Evolutionary conservation across 2,888 invertebrate genomes (phyloP).

Genomic region (Prosopocoilus inquinatus): DNA sequence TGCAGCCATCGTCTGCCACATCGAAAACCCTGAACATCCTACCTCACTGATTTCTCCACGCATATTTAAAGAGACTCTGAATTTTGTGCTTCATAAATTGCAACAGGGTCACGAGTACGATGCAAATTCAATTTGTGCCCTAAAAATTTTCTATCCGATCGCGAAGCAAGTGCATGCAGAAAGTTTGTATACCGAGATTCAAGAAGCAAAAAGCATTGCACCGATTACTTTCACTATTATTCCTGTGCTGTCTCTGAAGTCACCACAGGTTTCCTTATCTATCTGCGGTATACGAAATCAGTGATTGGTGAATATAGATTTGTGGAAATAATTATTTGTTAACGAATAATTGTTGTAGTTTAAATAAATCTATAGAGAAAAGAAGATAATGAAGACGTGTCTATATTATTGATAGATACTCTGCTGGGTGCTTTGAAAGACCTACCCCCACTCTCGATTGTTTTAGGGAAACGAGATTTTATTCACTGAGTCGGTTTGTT

Average conservation of each 20-base stretch:
- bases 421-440: too few relatives aligned
- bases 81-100: slow-evolving; percentile 54
- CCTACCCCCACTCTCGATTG: too few relatives aligned
- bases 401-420: too few relatives aligned
- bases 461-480: too few relatives aligned
- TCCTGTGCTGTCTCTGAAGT: slow-evolving; percentile 78
- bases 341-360: background rate
- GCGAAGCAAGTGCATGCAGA: slow-evolving; percentile 54
- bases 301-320: slow-evolving; percentile 37
- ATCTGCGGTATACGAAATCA: slow-evolving; percentile 79
- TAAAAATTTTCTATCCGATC: slow-evolving; percentile 77
- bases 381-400: too few relatives aligned
- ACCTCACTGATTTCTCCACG: slow-evolving; percentile 50
- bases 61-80: slow-evolving; percentile 57
- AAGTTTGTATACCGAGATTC: slow-evolving; percentile 48
- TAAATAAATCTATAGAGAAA: background rate
- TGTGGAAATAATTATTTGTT: background rate
- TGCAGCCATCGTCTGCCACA: slow-evolving; percentile 80
- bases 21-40: slow-evolving; percentile 53
- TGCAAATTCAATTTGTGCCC: slow-evolving; percentile 63
- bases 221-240: slow-evolving; percentile 70
- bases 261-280: slow-evolving; percentile 78
- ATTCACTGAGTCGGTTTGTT: too few relatives aligned
- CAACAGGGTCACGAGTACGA: slow-evolving; percentile 55
- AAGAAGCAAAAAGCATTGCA: slow-evolving; percentile 55